Percentiles rank a stretch among this genome's conserved stretches.
Conservation (phyloP, 1,140 invertebrate genomes). For the Solenopsis invicta region DNA sequence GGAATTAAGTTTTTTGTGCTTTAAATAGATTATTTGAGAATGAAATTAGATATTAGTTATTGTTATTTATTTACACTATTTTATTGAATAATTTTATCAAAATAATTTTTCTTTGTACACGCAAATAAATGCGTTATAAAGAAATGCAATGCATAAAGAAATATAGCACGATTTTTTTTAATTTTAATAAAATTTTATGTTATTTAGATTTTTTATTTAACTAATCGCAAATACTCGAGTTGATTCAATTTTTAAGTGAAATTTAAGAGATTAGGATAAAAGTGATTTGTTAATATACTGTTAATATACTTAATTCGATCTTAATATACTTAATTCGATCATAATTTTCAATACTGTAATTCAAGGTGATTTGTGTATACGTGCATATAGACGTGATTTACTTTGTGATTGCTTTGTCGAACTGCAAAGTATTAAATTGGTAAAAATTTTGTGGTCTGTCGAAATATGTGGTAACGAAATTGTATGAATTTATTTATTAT, state of each 20-base stretch:
- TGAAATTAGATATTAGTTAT: neutral
- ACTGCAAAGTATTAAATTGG: neutral
- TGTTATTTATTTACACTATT: neutral
- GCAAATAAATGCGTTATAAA: neutral
- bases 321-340: slow-evolving; percentile 28
- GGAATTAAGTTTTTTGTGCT: neutral
- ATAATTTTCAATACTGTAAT: slow-evolving; percentile 30
- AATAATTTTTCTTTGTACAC: neutral
- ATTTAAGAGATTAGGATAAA: no score
- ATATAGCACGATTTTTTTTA: no score
- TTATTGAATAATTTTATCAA: neutral
- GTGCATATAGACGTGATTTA: neutral
- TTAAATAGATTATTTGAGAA: neutral
- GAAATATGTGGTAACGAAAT: neutral
- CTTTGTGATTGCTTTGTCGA: neutral
- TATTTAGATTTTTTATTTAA: no score
- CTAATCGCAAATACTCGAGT: no score
- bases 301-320: slow-evolving; percentile 8
- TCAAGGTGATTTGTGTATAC: neutral
- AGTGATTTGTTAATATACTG: no score
- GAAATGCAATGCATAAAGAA: neutral
- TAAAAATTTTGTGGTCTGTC: neutral
- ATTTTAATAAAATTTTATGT: no score
- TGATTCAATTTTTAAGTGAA: no score
- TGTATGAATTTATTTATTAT: neutral